Evolutionary conservation across 2,113 vertebrate species (phyloP).

Genomic region (Xiphorhynchus elegans): DNA sequence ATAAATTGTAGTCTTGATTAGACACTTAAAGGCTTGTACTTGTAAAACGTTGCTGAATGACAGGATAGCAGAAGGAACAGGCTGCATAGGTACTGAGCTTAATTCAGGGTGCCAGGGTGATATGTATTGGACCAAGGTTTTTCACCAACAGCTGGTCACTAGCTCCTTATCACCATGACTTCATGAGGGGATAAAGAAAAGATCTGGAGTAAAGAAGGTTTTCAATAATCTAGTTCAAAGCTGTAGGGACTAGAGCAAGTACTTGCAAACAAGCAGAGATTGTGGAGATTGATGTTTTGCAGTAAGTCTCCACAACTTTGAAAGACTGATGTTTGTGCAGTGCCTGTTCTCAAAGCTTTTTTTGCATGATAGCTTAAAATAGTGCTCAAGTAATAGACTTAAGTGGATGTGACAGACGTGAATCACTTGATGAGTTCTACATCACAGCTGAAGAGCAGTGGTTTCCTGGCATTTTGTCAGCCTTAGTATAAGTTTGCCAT

Average conservation of each 20-base stretch:
- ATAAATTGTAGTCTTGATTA: background rate
- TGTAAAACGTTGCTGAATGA: background rate
- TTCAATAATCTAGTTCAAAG: slow-evolving; percentile 12
- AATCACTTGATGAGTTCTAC: slow-evolving; percentile 1
- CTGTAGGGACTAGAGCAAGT: background rate
- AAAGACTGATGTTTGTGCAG: background rate
- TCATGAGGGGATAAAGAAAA: slow-evolving; percentile 15
- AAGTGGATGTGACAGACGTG: background rate
- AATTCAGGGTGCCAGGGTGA: background rate
- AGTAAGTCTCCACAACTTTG: background rate
- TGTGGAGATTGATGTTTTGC: background rate
- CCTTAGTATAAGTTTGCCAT: background rate
- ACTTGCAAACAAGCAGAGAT: background rate
- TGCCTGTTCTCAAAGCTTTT: background rate
- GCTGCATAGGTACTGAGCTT: background rate
- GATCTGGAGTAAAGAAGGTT: slow-evolving; percentile 17
- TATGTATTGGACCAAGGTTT: background rate
- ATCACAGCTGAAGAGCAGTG: background rate
- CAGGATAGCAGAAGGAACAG: background rate
- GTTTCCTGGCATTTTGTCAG: slow-evolving; percentile 10
- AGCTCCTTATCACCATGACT: background rate
- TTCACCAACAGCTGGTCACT: slow-evolving; percentile 8
- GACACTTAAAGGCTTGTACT: background rate
- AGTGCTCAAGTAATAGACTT: background rate
- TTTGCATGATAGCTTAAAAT: background rate